Base-by-base conservation (phyloP, 1,140 invertebrate genomes). In the Penaeus vannamei region DNA sequence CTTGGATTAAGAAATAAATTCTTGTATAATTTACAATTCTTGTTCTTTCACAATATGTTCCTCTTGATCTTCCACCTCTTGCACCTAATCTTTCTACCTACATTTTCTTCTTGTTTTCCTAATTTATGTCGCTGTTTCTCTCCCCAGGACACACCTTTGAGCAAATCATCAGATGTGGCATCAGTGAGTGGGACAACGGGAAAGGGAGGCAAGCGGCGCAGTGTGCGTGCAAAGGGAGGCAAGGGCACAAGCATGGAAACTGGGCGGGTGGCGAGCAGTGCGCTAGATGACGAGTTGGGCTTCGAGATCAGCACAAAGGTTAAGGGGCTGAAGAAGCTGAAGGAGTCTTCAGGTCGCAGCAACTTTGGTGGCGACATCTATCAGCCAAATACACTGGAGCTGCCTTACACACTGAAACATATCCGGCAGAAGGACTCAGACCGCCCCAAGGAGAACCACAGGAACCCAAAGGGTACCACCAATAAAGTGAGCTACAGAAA, bases 221-320 rank as follows among this genome's bases (percentile, higher is more conserved):
- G 12, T 20, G 14, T 36, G 23, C 84, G 84, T 36, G 66, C 82
- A 20, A 89, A 89, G 59, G 80, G 53, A 12, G 53, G 53, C 53
- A 53, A 53, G 53, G 53, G 53, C 53, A 1, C 53, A 0, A 53
- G 53, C 12, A 2, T 12, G 53, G 53, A 53, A 12, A 17, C 53
- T 12, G 53, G 53, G 53, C 53, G 8, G 53, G 53, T 17, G 0
- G 53, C 90, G 42, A 26, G n/a, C 4, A 60, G 42, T 42, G 60
- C 46, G 26, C 46, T 32, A 69, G 90, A 91, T 66, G 92, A 92
- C 90, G 92, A 93, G 84, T 92, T 92, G 62, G 93, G 93, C 66
- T 94, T 93, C 92, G 92, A 93, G 89, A 84, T 94, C 77, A 93
- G 92, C 29, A 93, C 93, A 46, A 93, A 93, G 91, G 93, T 93